phyloP scores from a whole-genome alignment of 2,888 invertebrate genomes.

The Icerya purchasi region DNA sequence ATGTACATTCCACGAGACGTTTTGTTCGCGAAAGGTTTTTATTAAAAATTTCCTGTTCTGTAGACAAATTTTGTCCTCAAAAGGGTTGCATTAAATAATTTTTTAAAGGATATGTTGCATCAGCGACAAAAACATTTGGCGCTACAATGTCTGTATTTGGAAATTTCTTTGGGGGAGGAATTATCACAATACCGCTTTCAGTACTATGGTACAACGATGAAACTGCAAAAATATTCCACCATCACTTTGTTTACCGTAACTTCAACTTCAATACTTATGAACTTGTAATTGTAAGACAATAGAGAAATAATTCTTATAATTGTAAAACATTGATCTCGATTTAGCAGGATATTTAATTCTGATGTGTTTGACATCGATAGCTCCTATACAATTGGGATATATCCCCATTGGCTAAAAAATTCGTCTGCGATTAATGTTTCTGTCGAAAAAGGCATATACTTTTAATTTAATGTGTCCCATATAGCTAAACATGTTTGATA shows the following conservation, averaged over 20 bases:
- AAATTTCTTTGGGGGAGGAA: conserved; percentile 8
- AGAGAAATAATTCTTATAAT: conserved; percentile 2
- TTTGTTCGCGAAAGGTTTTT: neutral
- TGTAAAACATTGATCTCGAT: neutral
- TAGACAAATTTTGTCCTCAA: neutral
- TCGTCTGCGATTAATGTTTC: neutral
- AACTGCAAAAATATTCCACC: conserved; percentile 12
- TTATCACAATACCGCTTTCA: neutral
- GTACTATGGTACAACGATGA: conserved; percentile 16
- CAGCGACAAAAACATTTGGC: conserved; percentile 11
- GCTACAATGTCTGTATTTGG: conserved; percentile 15
- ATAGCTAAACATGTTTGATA: neutral
- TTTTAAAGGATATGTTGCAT: conserved; percentile 10
- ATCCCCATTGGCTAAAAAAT: neutral
- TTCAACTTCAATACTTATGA: neutral
- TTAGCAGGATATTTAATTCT: neutral
- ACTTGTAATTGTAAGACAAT: neutral
- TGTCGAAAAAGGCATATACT: neutral
- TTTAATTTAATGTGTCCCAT: neutral
- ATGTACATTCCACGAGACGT: neutral
- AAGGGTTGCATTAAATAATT: conserved; percentile 2
- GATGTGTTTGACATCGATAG: conserved; percentile 1
- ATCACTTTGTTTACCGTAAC: conserved; percentile 5
- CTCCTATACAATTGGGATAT: neutral
- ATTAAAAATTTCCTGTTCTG: conserved; percentile 1